Base-by-base conservation (phyloP, 2,797 vertebrate species). In the Lacerta viridis region DNA sequence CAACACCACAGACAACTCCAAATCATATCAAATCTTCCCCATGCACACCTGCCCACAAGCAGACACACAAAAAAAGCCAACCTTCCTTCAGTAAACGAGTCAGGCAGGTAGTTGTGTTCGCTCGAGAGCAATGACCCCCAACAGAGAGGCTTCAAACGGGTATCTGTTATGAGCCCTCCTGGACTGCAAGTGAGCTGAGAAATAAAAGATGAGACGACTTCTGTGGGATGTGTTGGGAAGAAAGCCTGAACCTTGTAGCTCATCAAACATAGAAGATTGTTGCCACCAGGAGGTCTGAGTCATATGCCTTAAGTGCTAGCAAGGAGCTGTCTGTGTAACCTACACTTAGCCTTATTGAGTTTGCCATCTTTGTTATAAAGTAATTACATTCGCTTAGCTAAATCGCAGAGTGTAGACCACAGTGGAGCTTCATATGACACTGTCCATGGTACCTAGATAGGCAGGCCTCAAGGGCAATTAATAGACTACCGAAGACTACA, bases 271-370 rank as follows among this genome's bases (percentile, higher is more conserved):
- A 23, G 41, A 36, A 50, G 41, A 5, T 0, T 1, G 6, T 79
- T 79, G 9, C 75, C 75, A 27, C 74, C 85, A 69, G 76, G 39
- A 79, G 64, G n/a, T 10, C 66, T 66, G 84, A 85, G 13, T 86
- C 76, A 86, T 2, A 5, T 18, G 7, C 20, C 3, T 23, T 36
- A 36, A 68, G 41, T 39, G 76, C 85, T 86, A 3, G 41, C 43
- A 3, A 79, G 61, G 46, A 69, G 23, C 29, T 64, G 46, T 13
- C 20, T 2, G 1, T 50, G 41, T 36, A 27, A 86, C 59, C 41
- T 6, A 68, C 39, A 79, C 74, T 10, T 23, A 25, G 61, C 41
- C 10, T 77, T 36, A 27, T 68, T 68, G 27, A 29, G 23, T 27
- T 23, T 27, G 76, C 76, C 27, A 4, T 2, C 7, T 29, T n/a